phyloP scores from a whole-genome alignment of 2,888 invertebrate species.

The Phaonia tiefii region DNA sequence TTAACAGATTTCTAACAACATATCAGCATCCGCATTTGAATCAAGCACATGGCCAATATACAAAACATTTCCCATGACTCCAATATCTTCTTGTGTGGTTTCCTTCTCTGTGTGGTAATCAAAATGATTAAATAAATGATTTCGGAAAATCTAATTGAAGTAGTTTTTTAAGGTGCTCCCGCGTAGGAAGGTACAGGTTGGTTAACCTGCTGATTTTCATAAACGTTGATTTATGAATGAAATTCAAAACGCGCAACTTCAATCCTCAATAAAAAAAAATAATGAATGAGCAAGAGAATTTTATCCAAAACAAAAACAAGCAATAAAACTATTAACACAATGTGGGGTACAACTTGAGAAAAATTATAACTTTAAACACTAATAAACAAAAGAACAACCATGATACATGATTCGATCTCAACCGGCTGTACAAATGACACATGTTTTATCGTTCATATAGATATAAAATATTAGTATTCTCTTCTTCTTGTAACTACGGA shows the following conservation, averaged over 20 bases:
- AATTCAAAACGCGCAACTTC: not conserved
- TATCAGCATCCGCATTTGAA: not conserved
- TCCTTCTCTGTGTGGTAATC: not conserved
- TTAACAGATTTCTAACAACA: not conserved
- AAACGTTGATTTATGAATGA: constrained; percentile 25
- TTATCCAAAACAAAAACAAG: not conserved
- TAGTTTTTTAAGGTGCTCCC: constrained; percentile 23
- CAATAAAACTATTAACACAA: not conserved
- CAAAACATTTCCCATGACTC: not conserved
- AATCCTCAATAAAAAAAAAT: not conserved
- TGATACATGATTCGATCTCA: not conserved
- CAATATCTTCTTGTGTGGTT: constrained; percentile 11
- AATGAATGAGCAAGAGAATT: not conserved
- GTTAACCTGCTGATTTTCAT: constrained; percentile 32
- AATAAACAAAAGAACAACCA: not conserved
- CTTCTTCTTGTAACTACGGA: no score
- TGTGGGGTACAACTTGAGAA: not conserved
- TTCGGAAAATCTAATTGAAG: constrained; percentile 24
- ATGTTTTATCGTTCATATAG: constrained; percentile 26
- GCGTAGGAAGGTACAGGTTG: constrained; percentile 24
- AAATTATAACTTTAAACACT: not conserved
- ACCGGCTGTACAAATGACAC: constrained; percentile 34
- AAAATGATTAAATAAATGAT: not conserved
- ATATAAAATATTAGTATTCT: no score
- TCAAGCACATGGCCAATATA: not conserved